Evolutionary conservation across 2,797 vertebrate genomes (phyloP).

Genomic region (Petrocephalus sullivani): DNA sequence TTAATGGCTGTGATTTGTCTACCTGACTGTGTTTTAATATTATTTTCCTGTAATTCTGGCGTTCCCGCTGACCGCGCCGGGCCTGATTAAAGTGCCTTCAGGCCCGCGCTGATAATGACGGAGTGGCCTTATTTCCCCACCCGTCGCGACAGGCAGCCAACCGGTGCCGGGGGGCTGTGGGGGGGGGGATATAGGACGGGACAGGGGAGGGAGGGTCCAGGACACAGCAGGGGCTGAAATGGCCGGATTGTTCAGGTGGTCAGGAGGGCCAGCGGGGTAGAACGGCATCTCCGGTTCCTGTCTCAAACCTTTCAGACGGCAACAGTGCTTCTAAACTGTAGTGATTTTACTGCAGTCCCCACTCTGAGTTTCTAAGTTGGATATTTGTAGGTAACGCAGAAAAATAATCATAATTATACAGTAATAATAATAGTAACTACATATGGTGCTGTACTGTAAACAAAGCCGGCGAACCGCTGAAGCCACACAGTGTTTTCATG

Average conservation of each 20-base stretch:
- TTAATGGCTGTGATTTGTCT: constrained; percentile 31
- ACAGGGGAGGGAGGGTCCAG: neutral
- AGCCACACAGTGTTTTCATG: neutral
- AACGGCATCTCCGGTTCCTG: neutral
- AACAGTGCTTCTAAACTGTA: neutral
- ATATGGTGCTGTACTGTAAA: neutral
- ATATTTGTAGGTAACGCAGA: neutral
- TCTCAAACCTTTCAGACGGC: neutral
- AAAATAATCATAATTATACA: neutral
- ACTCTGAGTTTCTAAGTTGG: neutral
- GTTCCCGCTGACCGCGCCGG: constrained; percentile 10
- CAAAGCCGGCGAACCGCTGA: neutral
- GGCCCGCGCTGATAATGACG: constrained; percentile 13
- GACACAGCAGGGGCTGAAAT: neutral
- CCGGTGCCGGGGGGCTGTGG: neutral
- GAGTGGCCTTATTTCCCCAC: constrained; percentile 26
- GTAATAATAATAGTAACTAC: neutral
- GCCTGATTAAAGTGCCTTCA: constrained; percentile 25
- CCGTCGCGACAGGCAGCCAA: neutral
- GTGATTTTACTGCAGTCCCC: neutral
- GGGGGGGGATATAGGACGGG: neutral
- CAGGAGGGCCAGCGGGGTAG: neutral
- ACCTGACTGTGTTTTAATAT: constrained; percentile 33
- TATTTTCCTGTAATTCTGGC: constrained; percentile 28
- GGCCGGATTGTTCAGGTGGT: neutral